These are phyloP conservation scores for Andrena minutula DNA, from an alignment of 2,888 invertebrate genomes.

Conservation along the genomic window DNA sequence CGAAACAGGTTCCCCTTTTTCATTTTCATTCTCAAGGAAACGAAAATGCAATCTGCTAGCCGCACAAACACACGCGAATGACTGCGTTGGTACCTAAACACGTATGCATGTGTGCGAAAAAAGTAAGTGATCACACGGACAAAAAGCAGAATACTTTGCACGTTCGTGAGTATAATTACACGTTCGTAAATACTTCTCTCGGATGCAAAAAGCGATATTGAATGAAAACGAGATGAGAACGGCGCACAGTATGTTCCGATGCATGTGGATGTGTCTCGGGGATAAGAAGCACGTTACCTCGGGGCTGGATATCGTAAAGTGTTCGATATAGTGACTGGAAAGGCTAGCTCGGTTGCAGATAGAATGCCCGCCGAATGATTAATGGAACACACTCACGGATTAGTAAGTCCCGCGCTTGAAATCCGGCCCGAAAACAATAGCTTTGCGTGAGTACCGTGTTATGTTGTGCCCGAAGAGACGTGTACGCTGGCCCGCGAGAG, in stretches of 20 bases:
- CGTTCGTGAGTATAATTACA: too few relatives aligned
- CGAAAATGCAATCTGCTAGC: neutral
- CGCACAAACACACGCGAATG: neutral
- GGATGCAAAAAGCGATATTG: neutral
- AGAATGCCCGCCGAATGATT: too few relatives aligned
- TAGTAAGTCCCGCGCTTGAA: neutral
- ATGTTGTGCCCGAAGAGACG: conserved; percentile 7
- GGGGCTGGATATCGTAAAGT: neutral
- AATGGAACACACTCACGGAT: conserved; percentile 29
- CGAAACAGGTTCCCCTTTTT: neutral
- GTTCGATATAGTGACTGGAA: neutral
- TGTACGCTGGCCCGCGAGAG: conserved; percentile 17
- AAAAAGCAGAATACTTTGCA: conserved; percentile 1
- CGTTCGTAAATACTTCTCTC: too few relatives aligned
- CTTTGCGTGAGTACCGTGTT: neutral
- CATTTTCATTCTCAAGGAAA: conserved; percentile 1
- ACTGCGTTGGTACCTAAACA: neutral
- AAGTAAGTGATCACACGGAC: neutral
- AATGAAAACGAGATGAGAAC: neutral
- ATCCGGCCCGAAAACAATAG: neutral
- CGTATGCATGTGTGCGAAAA: neutral
- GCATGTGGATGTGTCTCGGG: neutral
- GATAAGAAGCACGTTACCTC: conserved; percentile 49
- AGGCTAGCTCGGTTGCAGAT: too few relatives aligned
- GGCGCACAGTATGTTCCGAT: neutral